Conservation (phyloP, 2,888 invertebrate genomes). For the Alitta virens region DNA sequence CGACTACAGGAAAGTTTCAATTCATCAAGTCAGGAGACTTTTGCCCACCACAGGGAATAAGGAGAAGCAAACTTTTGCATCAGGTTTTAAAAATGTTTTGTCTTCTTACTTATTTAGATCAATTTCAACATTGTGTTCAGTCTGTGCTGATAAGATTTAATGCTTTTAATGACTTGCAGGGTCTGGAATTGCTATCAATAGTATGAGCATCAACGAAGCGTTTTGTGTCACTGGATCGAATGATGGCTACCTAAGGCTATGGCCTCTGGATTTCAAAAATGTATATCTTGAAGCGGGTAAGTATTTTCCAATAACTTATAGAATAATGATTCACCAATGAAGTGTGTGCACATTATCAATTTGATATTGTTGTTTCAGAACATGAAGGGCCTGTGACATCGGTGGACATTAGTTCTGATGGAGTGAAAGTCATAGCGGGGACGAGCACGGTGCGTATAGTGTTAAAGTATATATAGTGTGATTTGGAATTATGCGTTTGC, state of each 20-base stretch:
- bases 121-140: background rate
- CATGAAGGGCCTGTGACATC: conserved; percentile 55
- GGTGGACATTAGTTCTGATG: conserved; percentile 49
- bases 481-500: no score
- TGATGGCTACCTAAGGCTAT: conserved; percentile 54
- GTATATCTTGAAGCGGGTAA: conserved; percentile 51
- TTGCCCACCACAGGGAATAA: conserved; percentile 39
- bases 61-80: conserved; percentile 42
- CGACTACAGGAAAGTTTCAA: conserved; percentile 46
- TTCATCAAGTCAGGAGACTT: conserved; percentile 50
- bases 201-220: conserved; percentile 51
- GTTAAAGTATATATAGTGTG: no score
- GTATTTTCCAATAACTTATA: background rate
- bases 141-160: background rate
- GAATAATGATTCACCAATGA: no score
- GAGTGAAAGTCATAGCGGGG: conserved; percentile 51
- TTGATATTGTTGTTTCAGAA: conserved; percentile 29
- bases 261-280: conserved; percentile 56
- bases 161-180: background rate
- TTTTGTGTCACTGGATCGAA: conserved; percentile 58
- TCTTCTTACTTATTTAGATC: no score
- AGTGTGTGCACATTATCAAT: no score
- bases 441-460: conserved; percentile 46
- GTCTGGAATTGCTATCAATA: conserved; percentile 34
- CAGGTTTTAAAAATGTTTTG: no score